Evolutionary conservation across 2,113 vertebrate species (phyloP).

Genomic region (Dryoscopus gambensis): DNA sequence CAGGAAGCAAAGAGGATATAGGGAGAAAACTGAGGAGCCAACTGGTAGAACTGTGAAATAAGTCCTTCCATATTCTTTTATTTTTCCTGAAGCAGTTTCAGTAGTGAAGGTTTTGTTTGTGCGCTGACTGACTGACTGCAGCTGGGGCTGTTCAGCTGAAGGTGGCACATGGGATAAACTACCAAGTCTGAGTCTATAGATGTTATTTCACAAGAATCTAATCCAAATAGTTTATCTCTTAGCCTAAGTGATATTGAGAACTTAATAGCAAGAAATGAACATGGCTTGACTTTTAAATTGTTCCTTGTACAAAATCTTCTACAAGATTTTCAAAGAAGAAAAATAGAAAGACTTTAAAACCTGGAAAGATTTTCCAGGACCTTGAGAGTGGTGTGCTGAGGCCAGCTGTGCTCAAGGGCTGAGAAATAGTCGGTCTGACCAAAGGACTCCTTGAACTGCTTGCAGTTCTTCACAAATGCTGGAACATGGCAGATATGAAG

Average conservation of each 20-base stretch:
- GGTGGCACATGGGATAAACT: neutral
- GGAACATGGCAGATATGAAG: neutral
- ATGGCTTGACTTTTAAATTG: neutral
- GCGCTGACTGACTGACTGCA: neutral
- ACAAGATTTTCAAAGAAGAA: neutral
- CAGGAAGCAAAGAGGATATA: neutral
- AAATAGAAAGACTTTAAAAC: neutral
- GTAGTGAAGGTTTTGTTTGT: neutral
- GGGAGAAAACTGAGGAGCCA: neutral
- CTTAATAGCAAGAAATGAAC: neutral
- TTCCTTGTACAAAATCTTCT: neutral
- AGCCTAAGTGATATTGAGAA: neutral
- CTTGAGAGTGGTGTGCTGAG: neutral
- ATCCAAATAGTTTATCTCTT: neutral
- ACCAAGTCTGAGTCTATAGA: fast-evolving
- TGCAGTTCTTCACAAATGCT: neutral
- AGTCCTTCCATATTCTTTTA: neutral
- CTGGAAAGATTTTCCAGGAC: neutral
- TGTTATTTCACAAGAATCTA: neutral
- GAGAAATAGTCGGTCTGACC: neutral
- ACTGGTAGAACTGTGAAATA: neutral
- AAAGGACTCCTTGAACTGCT: neutral
- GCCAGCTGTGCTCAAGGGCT: neutral
- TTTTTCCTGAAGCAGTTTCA: neutral
- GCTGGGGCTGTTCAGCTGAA: neutral